Evolutionary conservation across 2,888 invertebrate species (phyloP).

Genomic region (Dorcus parallelipipedus): DNA sequence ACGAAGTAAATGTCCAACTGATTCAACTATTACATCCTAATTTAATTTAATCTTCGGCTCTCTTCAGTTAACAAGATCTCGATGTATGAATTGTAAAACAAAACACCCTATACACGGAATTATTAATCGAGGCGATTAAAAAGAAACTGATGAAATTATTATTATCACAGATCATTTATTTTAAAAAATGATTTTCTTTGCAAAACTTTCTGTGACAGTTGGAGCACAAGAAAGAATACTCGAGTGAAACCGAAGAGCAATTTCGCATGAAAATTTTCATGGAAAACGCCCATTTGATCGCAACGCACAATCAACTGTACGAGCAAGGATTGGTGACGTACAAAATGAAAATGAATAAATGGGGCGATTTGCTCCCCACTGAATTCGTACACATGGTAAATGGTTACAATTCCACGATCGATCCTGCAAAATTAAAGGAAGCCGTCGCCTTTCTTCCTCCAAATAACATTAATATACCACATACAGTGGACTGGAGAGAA

Average conservation of each 20-base stretch:
- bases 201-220: slow-evolving; percentile 24
- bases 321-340: slow-evolving; percentile 62
- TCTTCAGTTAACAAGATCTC: too few relatives aligned
- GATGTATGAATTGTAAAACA: too few relatives aligned
- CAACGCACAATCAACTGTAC: slow-evolving; percentile 75
- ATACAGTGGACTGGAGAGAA: slow-evolving; percentile 77
- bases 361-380: slow-evolving; percentile 79
- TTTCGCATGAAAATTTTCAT: slow-evolving; percentile 85
- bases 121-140: too few relatives aligned
- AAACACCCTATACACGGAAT: too few relatives aligned
- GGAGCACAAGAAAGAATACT: slow-evolving; percentile 52
- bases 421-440: slow-evolving; percentile 10
- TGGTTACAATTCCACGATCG: slow-evolving; percentile 58
- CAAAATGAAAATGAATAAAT: slow-evolving; percentile 74
- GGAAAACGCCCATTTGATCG: slow-evolving; percentile 80
- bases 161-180: too few relatives aligned
- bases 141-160: too few relatives aligned
- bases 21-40: too few relatives aligned
- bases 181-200: too few relatives aligned
- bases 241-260: slow-evolving; percentile 69
- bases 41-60: too few relatives aligned
- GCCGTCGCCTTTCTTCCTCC: slow-evolving; percentile 62
- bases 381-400: slow-evolving; percentile 69
- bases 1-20: too few relatives aligned
- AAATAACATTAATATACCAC: slow-evolving; percentile 69